phyloP scores from a whole-genome alignment of 2,113 vertebrate species.

The Cochlearius cochlearius region DNA sequence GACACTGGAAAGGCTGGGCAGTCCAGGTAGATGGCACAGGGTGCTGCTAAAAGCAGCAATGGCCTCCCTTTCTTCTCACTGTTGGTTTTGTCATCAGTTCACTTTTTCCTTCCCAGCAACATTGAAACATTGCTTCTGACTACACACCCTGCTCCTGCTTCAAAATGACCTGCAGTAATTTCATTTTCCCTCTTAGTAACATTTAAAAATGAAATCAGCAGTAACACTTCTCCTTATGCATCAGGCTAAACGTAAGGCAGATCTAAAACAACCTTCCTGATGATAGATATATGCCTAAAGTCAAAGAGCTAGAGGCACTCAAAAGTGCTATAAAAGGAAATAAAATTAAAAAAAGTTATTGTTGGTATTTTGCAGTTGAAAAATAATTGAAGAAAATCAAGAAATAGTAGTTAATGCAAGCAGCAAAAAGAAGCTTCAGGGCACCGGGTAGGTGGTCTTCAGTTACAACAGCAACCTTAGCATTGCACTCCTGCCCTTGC shows the following conservation, averaged over 20 bases:
- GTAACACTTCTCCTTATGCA: slow-evolving; percentile 27
- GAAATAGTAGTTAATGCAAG: neutral
- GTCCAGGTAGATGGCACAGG: neutral
- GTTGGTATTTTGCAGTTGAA: slow-evolving; percentile 3
- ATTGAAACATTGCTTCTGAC: neutral
- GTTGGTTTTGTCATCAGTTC: neutral
- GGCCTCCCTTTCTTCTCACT: neutral
- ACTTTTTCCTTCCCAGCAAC: neutral
- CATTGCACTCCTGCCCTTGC: neutral
- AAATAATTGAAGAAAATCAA: slow-evolving; percentile 10
- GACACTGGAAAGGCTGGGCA: neutral
- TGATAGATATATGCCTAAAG: slow-evolving; percentile 2
- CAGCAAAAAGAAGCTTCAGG: neutral
- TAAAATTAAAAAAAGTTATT: neutral
- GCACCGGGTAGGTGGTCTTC: neutral
- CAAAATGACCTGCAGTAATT: slow-evolving; percentile 28
- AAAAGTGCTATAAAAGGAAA: neutral
- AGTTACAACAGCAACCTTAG: neutral
- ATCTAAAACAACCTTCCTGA: neutral
- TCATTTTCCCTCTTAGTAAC: slow-evolving; percentile 8
- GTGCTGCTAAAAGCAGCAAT: neutral
- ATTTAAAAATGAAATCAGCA: slow-evolving; percentile 25
- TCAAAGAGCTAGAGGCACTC: slow-evolving; percentile 14
- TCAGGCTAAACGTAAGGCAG: neutral
- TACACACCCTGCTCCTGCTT: neutral